Percentiles rank a stretch among this genome's conserved stretches.
These are phyloP conservation scores for Mythimna ferrago DNA, from an alignment of 2,888 invertebrate genomes.

Conservation along the genomic window DNA sequence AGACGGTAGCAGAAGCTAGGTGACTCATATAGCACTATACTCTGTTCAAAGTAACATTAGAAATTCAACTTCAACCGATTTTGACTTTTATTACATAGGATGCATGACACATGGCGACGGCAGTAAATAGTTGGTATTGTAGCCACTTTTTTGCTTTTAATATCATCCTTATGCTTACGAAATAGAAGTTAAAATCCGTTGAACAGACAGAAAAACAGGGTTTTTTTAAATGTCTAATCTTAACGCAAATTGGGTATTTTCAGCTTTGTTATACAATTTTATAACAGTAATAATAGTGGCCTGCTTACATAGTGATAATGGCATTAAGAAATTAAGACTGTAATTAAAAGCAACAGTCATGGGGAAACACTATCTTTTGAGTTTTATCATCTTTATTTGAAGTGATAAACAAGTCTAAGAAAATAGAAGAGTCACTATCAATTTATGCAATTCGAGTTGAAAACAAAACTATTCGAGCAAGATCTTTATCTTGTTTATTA, in stretches of 20 bases:
- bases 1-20: not conserved
- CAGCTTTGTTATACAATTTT: not conserved
- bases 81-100: too few species aligned
- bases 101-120: too few species aligned
- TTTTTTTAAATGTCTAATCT: too few species aligned
- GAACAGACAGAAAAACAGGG: too few species aligned
- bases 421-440: constrained; percentile 8
- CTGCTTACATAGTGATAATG: not conserved
- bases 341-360: constrained; percentile 19
- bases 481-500: constrained; percentile 8
- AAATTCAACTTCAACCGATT: too few species aligned
- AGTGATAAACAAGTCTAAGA: constrained; percentile 11
- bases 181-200: too few species aligned
- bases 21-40: constrained; percentile 5
- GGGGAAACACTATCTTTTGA: constrained; percentile 29
- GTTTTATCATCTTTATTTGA: constrained; percentile 20
- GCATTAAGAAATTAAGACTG: not conserved
- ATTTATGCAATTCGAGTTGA: not conserved
- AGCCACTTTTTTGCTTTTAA: too few species aligned
- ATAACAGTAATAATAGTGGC: not conserved
- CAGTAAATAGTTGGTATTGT: too few species aligned
- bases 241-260: too few species aligned
- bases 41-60: too few species aligned
- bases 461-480: constrained; percentile 2
- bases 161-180: too few species aligned